phyloP scores from a whole-genome alignment of 2,797 vertebrate genomes.

The Rhodeus uyekii region DNA sequence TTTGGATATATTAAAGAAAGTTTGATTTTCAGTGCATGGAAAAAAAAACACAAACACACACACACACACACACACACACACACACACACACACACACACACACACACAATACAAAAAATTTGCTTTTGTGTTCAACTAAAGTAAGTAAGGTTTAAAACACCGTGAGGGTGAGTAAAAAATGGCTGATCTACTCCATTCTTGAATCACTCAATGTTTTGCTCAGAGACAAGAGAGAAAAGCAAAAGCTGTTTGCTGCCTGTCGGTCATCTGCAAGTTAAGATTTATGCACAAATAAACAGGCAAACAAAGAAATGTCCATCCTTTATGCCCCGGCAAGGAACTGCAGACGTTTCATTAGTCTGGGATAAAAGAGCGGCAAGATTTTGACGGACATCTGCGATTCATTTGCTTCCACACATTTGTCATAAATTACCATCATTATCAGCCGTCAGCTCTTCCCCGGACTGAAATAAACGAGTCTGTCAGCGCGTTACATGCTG shows the following conservation, averaged over 20 bases:
- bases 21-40: not conserved
- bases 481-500: conserved; percentile 31
- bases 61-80: no score
- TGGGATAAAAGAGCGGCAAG: conserved; percentile 30
- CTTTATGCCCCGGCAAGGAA: not conserved
- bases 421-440: conserved; percentile 47
- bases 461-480: conserved; percentile 34
- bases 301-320: conserved; percentile 12
- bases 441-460: conserved; percentile 38
- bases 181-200: not conserved
- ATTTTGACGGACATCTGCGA: conserved; percentile 41
- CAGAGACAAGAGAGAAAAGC: not conserved
- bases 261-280: conserved; percentile 13
- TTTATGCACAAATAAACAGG: conserved; percentile 19
- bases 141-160: not conserved
- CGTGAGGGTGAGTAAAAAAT: not conserved
- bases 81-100: no score
- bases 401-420: conserved; percentile 31
- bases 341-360: conserved; percentile 40
- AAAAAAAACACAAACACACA: no score
- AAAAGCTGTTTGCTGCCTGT: conserved; percentile 6
- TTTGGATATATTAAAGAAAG: not conserved
- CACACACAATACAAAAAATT: not conserved
- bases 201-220: not conserved
- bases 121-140: not conserved